Conservation (phyloP, 2,113 vertebrate species). For the Syngnathus typhle region DNA sequence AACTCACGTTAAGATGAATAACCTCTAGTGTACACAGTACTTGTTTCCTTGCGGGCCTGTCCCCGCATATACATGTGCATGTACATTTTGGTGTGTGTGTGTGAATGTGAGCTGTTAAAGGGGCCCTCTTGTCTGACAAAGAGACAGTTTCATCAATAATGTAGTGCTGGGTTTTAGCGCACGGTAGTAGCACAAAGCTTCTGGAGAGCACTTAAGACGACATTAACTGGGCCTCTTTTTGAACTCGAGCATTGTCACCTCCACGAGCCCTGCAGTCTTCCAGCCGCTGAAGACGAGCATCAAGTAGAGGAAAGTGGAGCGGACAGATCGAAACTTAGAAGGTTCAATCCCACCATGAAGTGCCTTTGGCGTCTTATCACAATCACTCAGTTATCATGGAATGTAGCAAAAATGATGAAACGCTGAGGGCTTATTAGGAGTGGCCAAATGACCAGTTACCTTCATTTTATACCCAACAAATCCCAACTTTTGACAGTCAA, state of each 20-base stretch:
- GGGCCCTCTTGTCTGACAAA: conserved; percentile 40
- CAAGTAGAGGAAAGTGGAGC: background rate
- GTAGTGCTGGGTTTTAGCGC: conserved; percentile 43
- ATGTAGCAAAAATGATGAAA: background rate
- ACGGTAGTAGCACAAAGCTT: conserved; percentile 17
- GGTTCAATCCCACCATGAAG: background rate
- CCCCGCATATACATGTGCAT: conserved; percentile 8
- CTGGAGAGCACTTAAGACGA: conserved; percentile 56
- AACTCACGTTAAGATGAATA: background rate
- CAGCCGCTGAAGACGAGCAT: conserved; percentile 30
- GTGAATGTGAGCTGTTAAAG: conserved; percentile 31
- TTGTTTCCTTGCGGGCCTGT: background rate
- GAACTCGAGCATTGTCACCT: conserved; percentile 41
- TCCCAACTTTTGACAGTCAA: background rate
- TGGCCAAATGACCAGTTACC: background rate
- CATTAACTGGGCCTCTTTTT: conserved; percentile 31
- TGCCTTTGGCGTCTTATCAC: background rate
- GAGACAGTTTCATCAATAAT: conserved; percentile 60
- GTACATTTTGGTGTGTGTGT: conserved; percentile 14
- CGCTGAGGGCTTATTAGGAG: background rate
- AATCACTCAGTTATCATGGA: background rate
- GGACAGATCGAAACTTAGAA: conserved; percentile 1
- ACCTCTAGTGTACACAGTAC: background rate
- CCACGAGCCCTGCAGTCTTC: conserved; percentile 41
- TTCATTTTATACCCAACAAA: too few relatives aligned